These are phyloP conservation scores for Andinoacara biseriatus DNA, from an alignment of 2,113 vertebrate genomes.

Conservation along the genomic window DNA sequence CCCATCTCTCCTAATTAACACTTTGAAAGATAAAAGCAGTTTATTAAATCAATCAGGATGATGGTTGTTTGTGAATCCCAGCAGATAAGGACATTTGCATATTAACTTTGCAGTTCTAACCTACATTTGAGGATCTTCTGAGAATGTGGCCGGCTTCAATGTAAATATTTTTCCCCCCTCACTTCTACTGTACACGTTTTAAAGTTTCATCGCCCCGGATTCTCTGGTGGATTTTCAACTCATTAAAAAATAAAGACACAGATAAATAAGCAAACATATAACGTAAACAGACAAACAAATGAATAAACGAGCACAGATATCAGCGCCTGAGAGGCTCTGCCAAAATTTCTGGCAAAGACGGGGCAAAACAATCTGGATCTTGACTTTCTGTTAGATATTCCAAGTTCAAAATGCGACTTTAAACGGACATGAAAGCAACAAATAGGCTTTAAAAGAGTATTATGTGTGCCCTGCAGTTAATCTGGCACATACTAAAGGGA, in stretches of 20 bases:
- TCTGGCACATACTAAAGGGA: slow-evolving; percentile 35
- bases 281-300: slow-evolving; percentile 75
- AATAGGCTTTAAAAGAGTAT: slow-evolving; percentile 58
- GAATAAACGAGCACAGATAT: slow-evolving; percentile 50
- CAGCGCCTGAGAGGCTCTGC: slow-evolving; percentile 34
- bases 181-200: slow-evolving; percentile 74
- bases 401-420: slow-evolving; percentile 39
- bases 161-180: slow-evolving; percentile 86
- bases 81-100: slow-evolving; percentile 99
- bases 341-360: slow-evolving; percentile 36
- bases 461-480: slow-evolving; percentile 47
- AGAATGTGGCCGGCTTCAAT: slow-evolving; percentile 89
- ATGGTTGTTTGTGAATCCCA: slow-evolving; percentile 98
- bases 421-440: slow-evolving; percentile 63
- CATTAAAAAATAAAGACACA: slow-evolving; percentile 79
- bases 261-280: slow-evolving; percentile 76
- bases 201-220: slow-evolving; percentile 72
- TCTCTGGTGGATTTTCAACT: slow-evolving; percentile 75
- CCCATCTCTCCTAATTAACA: slow-evolving; percentile 99
- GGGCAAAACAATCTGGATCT: slow-evolving; percentile 47
- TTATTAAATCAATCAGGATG: slow-evolving; percentile 99
- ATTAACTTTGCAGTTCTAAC: slow-evolving; percentile 97
- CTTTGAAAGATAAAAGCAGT: slow-evolving; percentile 99
- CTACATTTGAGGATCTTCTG: slow-evolving; percentile 94
- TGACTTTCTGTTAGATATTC: slow-evolving; percentile 62